Percentiles rank a stretch among this genome's conserved stretches.
phyloP scores from a whole-genome alignment of 2,113 vertebrate species.

The Sebastes schlegelii region DNA sequence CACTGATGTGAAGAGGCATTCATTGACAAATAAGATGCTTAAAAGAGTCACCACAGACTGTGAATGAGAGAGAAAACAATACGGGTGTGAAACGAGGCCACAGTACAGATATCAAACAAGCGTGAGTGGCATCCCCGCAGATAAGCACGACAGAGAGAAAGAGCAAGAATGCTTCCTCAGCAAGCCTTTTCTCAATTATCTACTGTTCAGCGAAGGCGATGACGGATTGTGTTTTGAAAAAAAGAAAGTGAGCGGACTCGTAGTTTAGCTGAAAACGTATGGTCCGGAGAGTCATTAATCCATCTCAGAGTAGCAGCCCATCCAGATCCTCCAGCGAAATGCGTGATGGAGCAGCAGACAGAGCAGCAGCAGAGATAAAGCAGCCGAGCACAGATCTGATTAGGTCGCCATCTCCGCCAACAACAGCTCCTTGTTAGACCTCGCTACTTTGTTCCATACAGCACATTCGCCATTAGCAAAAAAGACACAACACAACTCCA shows the following conservation, averaged over 20 bases:
- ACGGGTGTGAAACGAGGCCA: constrained; percentile 41
- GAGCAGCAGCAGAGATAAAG: constrained; percentile 65
- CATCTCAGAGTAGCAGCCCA: constrained; percentile 44
- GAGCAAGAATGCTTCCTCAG: constrained; percentile 60
- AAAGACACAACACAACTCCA: constrained; percentile 37
- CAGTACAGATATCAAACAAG: constrained; percentile 46
- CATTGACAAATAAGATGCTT: constrained; percentile 48
- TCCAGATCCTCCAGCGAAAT: constrained; percentile 62
- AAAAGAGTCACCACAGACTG: constrained; percentile 36
- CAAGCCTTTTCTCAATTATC: constrained; percentile 64
- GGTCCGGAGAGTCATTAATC: constrained; percentile 71
- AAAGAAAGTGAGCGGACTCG: constrained; percentile 42
- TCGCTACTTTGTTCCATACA: constrained; percentile 57
- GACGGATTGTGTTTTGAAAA: constrained; percentile 51
- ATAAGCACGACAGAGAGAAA: constrained; percentile 33
- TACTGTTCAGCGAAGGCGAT: constrained; percentile 59
- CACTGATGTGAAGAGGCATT: constrained; percentile 35
- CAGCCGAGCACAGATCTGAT: constrained; percentile 74
- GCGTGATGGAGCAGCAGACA: constrained; percentile 65
- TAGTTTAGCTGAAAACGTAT: constrained; percentile 57
- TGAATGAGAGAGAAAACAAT: constrained; percentile 44
- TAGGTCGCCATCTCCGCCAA: constrained; percentile 55
- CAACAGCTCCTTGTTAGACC: constrained; percentile 69
- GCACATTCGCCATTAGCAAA: constrained; percentile 58
- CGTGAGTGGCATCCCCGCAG: constrained; percentile 41